Conservation (phyloP, 2,113 vertebrate species). For the Pagrus major region DNA sequence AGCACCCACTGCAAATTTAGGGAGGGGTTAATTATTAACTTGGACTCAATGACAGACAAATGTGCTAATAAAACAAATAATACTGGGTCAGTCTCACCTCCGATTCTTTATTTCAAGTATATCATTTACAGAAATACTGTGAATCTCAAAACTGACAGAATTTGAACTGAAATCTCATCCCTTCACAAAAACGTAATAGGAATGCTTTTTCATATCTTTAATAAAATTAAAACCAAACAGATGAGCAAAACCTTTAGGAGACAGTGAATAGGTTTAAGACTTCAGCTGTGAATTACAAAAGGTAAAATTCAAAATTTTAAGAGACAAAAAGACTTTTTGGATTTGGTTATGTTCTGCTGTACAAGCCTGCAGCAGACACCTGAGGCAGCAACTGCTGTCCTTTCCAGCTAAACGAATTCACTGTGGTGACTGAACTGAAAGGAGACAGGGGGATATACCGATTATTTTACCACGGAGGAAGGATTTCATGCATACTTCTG, state of each 20-base stretch:
- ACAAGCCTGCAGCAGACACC: slow-evolving; percentile 47
- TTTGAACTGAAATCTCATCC: slow-evolving; percentile 38
- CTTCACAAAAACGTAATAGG: slow-evolving; percentile 17
- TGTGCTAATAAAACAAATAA: slow-evolving; percentile 22
- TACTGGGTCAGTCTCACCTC: slow-evolving; percentile 35
- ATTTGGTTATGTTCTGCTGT: slow-evolving; percentile 45
- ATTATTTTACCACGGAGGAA: slow-evolving; percentile 34
- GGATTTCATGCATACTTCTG: slow-evolving; percentile 60
- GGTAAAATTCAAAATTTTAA: slow-evolving; percentile 33
- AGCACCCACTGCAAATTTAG: not conserved
- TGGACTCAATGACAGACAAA: not conserved
- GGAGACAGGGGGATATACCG: slow-evolving; percentile 26
- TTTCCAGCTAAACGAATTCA: slow-evolving; percentile 39
- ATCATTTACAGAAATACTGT: slow-evolving; percentile 70
- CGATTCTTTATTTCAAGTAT: slow-evolving; percentile 74
- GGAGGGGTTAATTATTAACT: not conserved
- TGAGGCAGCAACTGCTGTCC: slow-evolving; percentile 34
- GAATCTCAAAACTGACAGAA: slow-evolving; percentile 54
- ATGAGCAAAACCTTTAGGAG: slow-evolving; percentile 24
- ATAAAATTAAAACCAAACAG: slow-evolving; percentile 29
- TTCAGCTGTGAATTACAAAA: slow-evolving; percentile 52
- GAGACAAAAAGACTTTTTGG: slow-evolving; percentile 34
- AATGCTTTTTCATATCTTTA: slow-evolving; percentile 36
- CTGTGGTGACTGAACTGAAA: slow-evolving; percentile 35
- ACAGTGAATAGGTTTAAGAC: slow-evolving; percentile 37